Evolutionary conservation across 2,797 vertebrate genomes (phyloP), one percentile per base, ranked within the genome.

Genomic region (Lemur catta): DNA sequence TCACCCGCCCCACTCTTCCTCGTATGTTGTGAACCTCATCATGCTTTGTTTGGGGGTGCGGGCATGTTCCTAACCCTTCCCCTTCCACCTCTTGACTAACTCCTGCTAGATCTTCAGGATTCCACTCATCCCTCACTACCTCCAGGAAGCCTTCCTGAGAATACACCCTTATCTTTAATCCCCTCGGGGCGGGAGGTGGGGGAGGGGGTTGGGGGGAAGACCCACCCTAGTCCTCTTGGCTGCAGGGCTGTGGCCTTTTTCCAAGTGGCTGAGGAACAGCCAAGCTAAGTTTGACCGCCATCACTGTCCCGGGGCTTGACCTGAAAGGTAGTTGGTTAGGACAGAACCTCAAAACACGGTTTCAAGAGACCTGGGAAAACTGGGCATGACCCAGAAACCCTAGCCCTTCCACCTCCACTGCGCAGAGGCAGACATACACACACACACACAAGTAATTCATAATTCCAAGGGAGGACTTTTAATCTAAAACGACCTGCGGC

Each of bases 1-100:
- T 43, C 82, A 41, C 75, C 22, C n/a, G 41, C 61, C 33, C 80
- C 22, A 91, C 88, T 71, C 84, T 92, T 69, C 85, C 76, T 72
- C 50, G n/a, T 14, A 1, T 38, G 79, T 63, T 33, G 89, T 86
- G 74, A 85, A 82, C 80, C 33, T n/a, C 28, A 48, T 48, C n/a
- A 41, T 48, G 79, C 86, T 91, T 89, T 69, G 92, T 97, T 96
- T 97, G 92, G 91, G 52, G 59, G 28, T 1, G 69, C 55, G 14
- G 76, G 63, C 9, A 59, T 59, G 41, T 41, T 67, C 72, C 95
- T 72, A 69, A 92, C 63, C 89, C 76, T 50, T 69, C 26, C 24
- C 46, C 71, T 15, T 76, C 84, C 80, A 46, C 61, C 41, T 87
- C 74, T 59, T 90, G 12, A 74, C 75, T 46, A 94, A 93, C 85